Percentiles rank a stretch among this genome's conserved stretches.
Conservation (phyloP, 2,888 invertebrate genomes). For the Clitarchus hookeri region DNA sequence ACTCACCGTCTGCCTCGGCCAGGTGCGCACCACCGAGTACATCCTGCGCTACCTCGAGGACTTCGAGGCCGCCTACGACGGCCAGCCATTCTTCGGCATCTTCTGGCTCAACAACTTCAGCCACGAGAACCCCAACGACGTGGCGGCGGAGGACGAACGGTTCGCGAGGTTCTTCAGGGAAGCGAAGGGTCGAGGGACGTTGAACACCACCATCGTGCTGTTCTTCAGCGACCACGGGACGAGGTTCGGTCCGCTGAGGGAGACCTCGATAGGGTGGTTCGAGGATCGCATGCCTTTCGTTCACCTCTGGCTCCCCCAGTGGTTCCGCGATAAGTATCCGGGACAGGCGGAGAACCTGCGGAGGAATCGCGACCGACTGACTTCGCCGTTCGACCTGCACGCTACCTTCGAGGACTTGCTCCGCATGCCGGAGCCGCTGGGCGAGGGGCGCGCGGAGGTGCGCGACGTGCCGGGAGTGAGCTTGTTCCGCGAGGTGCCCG, state of each 20-base stretch:
- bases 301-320: conserved; percentile 44
- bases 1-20: conserved; percentile 34
- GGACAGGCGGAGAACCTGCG: conserved; percentile 42
- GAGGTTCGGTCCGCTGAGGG: conserved; percentile 45
- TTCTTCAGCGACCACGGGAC: conserved; percentile 45
- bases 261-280: conserved; percentile 46
- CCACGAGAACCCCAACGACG: conserved; percentile 35
- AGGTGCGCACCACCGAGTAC: conserved; percentile 31
- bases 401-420: conserved; percentile 40
- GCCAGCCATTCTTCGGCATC: conserved; percentile 38
- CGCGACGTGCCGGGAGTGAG: conserved; percentile 20
- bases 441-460: neutral
- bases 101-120: conserved; percentile 38
- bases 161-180: conserved; percentile 32
- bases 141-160: conserved; percentile 30
- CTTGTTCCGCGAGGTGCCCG: conserved; percentile 30
- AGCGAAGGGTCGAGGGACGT: conserved; percentile 33
- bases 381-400: conserved; percentile 47
- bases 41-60: conserved; percentile 38
- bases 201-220: conserved; percentile 43
- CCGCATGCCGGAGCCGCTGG: neutral
- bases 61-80: conserved; percentile 26
- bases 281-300: conserved; percentile 48
- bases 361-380: conserved; percentile 43
- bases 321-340: conserved; percentile 38